Evolutionary conservation across 2,113 vertebrate species (phyloP), one percentile per base, ranked within the genome.

Genomic region (Percopsis transmontana): DNA sequence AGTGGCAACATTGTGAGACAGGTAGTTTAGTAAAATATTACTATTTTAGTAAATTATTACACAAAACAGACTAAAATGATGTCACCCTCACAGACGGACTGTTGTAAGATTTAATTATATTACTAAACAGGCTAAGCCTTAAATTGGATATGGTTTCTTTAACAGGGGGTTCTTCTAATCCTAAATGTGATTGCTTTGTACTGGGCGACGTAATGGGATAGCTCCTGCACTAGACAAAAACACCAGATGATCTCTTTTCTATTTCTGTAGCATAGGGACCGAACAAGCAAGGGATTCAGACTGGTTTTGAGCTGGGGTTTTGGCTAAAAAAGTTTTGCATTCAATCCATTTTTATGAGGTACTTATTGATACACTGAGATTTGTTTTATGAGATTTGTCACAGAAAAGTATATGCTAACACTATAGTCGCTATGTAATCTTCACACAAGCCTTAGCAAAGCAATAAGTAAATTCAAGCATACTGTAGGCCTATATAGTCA

Each of bases 371-470:
- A 2, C 18, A 1, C 72, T 63, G 65, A 75, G 68, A n/a, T n/a
- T n/a, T n/a, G n/a, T n/a, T n/a, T n/a, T n/a, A n/a, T n/a, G n/a
- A n/a, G n/a, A n/a, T n/a, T n/a, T n/a, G n/a, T n/a, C n/a, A n/a
- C n/a, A 62, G 68, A 77, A 66, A 68, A 81, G 79, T 42, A 51
- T 2, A 51, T 9, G n/a, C 9, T 10, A 51, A 8, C 19, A 51
- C 5, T 10, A 20, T n/a, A n/a, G n/a, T n/a, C n/a, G 27, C 5
- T 7, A 33, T 3, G 4, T 6, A n/a, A 48, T 6, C n/a, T 19
- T 19, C 19, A 9, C 57, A 59, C 82, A 82, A 74, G 55, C 66
- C 69, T 10, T 70, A 59, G 54, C 39, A 14, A 56, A 57, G 72
- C 50, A 42, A 50, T 70, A 72, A 63, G 45, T 67, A 57, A 61